phyloP scores from a whole-genome alignment of 2,888 invertebrate species.

The Tineola bisselliella region DNA sequence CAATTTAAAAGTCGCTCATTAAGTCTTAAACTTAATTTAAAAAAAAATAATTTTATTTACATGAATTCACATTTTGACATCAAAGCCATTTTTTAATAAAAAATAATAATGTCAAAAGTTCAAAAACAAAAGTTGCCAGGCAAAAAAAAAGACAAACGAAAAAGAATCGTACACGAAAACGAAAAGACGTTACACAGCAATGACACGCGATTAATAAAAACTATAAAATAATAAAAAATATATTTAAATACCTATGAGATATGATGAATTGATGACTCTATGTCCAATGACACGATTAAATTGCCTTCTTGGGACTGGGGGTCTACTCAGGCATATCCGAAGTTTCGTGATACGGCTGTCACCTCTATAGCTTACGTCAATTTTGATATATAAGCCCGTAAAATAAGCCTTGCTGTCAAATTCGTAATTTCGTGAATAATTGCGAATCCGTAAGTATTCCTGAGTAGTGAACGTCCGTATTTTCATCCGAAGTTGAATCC shows the following conservation, averaged over 20 bases:
- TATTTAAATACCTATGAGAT: constrained; percentile 67
- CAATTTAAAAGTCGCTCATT: neutral
- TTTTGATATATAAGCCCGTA: no score
- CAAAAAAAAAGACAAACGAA: neutral
- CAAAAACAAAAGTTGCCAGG: neutral
- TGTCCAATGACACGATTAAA: constrained; percentile 14
- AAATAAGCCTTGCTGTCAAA: no score
- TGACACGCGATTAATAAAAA: constrained; percentile 55
- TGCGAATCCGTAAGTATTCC: no score
- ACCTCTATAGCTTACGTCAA: no score
- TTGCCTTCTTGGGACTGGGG: neutral
- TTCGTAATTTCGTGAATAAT: no score
- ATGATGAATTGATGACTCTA: constrained; percentile 54
- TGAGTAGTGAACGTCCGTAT: no score
- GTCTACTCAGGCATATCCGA: no score
- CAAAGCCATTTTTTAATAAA: neutral
- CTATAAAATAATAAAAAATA: constrained; percentile 42
- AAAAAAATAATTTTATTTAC: neutral
- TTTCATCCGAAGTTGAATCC: no score
- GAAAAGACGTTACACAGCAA: constrained; percentile 20
- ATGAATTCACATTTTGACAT: neutral
- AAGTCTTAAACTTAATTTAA: neutral
- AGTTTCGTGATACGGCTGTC: no score
- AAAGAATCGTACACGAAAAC: neutral
- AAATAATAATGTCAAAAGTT: no score